These are phyloP conservation scores for Squalus acanthias DNA, from an alignment of 2,797 vertebrate genomes.

Conservation along the genomic window DNA sequence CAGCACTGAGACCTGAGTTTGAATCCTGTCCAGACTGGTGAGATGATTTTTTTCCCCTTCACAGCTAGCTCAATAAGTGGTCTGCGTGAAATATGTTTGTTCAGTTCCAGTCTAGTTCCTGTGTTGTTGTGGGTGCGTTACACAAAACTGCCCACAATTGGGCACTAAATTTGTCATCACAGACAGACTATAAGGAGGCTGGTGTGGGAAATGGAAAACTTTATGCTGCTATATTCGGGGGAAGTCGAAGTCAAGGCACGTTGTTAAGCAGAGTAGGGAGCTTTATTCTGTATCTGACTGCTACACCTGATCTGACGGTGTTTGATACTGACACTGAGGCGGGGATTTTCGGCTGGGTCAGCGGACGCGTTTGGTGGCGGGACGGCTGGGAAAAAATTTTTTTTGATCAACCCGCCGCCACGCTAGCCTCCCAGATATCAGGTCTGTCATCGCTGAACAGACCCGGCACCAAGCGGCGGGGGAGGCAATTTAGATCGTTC, in stretches of 20 bases:
- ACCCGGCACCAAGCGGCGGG: too few relatives aligned
- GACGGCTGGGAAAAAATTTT: too few relatives aligned
- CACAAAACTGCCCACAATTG: background rate
- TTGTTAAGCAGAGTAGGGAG: background rate
- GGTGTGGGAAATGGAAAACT: background rate
- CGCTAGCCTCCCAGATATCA: too few relatives aligned
- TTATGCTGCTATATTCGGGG: background rate
- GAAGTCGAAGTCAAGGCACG: background rate
- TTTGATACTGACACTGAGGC: too few relatives aligned
- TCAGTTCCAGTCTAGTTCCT: background rate
- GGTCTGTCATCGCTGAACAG: too few relatives aligned
- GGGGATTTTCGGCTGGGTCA: too few relatives aligned
- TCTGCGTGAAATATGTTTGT: background rate
- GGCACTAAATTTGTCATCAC: background rate
- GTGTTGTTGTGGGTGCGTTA: background rate
- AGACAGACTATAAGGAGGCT: background rate
- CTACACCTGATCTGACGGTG: too few relatives aligned
- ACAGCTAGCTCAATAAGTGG: background rate
- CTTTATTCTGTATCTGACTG: background rate
- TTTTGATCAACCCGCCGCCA: too few relatives aligned
- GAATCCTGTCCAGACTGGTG: background rate
- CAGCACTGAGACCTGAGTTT: background rate
- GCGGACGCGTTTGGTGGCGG: too few relatives aligned
- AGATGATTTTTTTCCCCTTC: background rate
- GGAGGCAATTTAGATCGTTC: too few relatives aligned